A percentile compares a stretch with the other conserved stretches of the same genome.
phyloP scores from a whole-genome alignment of 2,113 vertebrate species.

The Chloropsis cyanopogon region DNA sequence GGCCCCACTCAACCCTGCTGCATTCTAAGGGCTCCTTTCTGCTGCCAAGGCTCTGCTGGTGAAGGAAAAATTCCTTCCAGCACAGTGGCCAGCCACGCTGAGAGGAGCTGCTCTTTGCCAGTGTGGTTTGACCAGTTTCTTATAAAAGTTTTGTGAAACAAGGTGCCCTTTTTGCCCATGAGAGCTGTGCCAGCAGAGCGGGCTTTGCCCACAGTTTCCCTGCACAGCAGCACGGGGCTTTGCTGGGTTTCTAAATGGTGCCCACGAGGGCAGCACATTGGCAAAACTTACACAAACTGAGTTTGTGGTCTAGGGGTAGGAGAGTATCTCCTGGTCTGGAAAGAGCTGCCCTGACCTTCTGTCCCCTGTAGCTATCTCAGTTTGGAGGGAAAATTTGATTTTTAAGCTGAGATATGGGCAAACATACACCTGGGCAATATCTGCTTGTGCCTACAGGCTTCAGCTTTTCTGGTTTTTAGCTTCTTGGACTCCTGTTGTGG shows the following conservation, averaged over 20 bases:
- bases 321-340: not conserved
- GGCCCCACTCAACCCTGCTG: not conserved
- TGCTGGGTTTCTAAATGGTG: not conserved
- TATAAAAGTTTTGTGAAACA: not conserved
- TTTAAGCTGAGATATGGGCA: not conserved
- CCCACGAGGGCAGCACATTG: not conserved
- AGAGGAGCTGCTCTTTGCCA: not conserved
- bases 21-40: not conserved
- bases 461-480: not conserved
- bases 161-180: not conserved
- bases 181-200: not conserved
- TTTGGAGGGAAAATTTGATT: not conserved
- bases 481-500: not conserved
- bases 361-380: not conserved
- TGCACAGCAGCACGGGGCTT: not conserved
- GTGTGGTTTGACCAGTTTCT: not conserved
- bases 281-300: not conserved
- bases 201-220: not conserved
- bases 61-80: not conserved
- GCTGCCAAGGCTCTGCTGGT: not conserved
- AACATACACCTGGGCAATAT: not conserved
- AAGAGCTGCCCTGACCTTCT: not conserved
- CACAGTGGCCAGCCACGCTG: fast-evolving
- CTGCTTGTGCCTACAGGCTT: not conserved
- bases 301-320: not conserved